Conservation (phyloP, 1,140 invertebrate genomes). For the Eumeta japonica region DNA sequence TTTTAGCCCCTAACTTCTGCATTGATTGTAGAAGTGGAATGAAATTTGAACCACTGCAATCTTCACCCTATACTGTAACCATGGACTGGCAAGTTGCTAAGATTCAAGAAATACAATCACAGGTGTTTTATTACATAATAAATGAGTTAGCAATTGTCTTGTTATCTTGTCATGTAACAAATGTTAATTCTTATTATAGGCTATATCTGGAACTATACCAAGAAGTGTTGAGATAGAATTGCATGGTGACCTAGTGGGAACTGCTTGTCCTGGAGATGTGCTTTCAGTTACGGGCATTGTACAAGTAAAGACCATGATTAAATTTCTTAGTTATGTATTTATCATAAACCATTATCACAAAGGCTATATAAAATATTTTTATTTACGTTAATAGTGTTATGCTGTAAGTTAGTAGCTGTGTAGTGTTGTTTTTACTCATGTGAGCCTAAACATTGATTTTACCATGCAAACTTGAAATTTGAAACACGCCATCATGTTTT, state of each 20-base stretch:
- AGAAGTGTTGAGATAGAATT: slow-evolving; percentile 85
- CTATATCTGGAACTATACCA: slow-evolving; percentile 76
- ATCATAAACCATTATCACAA: neutral
- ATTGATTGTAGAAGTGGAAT: slow-evolving; percentile 60
- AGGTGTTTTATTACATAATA: slow-evolving; percentile 37
- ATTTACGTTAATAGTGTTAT: no score
- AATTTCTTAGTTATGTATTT: no score
- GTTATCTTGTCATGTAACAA: slow-evolving; percentile 5
- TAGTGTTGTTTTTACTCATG: no score
- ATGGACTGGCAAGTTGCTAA: slow-evolving; percentile 78
- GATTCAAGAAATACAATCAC: slow-evolving; percentile 74
- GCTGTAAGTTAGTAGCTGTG: no score
- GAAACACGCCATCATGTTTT: no score
- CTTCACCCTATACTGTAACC: slow-evolving; percentile 70
- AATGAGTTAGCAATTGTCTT: slow-evolving; percentile 5
- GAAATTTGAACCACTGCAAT: slow-evolving; percentile 68
- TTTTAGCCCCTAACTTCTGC: slow-evolving; percentile 58
- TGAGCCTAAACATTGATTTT: no score
- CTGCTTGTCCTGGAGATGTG: slow-evolving; percentile 85
- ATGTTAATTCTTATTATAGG: slow-evolving; percentile 42
- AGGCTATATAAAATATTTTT: neutral
- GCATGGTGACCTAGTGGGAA: slow-evolving; percentile 81
- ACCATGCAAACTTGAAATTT: no score
- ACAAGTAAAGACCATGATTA: slow-evolving; percentile 61
- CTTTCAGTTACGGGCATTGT: slow-evolving; percentile 84